Percentiles rank a stretch among this genome's conserved stretches.
Conservation (phyloP, 2,797 vertebrate species). For the Lerista edwardsae region DNA sequence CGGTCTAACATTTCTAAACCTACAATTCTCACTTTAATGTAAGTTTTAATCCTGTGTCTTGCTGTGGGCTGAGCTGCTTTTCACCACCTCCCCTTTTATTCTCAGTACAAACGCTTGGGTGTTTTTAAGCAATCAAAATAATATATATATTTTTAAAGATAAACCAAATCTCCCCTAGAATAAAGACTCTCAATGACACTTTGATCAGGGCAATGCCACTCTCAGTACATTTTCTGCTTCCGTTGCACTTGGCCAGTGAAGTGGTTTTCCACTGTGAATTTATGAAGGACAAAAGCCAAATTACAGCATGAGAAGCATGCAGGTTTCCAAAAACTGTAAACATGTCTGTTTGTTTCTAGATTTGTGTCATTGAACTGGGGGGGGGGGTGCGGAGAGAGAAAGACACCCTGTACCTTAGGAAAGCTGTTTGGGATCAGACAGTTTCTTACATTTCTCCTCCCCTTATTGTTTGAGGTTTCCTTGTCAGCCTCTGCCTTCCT, state of each 20-base stretch:
- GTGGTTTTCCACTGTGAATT: conserved; percentile 37
- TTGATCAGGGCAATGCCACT: conserved; percentile 31
- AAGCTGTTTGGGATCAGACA: conserved; percentile 67
- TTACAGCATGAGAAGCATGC: conserved; percentile 36
- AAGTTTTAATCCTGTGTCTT: conserved; percentile 11
- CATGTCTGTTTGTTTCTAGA: conserved; percentile 65
- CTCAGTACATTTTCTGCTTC: conserved; percentile 45
- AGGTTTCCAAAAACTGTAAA: conserved; percentile 52
- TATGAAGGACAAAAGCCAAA: conserved; percentile 44
- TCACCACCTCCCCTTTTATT: neutral
- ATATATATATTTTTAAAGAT: conserved; percentile 31
- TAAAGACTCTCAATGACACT: conserved; percentile 12
- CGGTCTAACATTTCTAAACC: conserved; percentile 18
- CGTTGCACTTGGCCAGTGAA: conserved; percentile 40
- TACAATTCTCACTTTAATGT: conserved; percentile 41
- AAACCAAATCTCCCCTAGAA: conserved; percentile 12
- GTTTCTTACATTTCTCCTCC: conserved; percentile 69
- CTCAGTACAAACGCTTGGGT: neutral
- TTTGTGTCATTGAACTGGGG: conserved; percentile 46
- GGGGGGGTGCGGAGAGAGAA: conserved; percentile 46
- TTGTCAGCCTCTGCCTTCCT: conserved; percentile 63
- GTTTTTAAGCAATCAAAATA: neutral
- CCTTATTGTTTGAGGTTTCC: conserved; percentile 72
- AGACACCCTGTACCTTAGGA: conserved; percentile 67
- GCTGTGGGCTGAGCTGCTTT: conserved; percentile 18